Evolutionary conservation across 2,113 vertebrate species (phyloP).

Genomic region (Seriola dumerili): DNA sequence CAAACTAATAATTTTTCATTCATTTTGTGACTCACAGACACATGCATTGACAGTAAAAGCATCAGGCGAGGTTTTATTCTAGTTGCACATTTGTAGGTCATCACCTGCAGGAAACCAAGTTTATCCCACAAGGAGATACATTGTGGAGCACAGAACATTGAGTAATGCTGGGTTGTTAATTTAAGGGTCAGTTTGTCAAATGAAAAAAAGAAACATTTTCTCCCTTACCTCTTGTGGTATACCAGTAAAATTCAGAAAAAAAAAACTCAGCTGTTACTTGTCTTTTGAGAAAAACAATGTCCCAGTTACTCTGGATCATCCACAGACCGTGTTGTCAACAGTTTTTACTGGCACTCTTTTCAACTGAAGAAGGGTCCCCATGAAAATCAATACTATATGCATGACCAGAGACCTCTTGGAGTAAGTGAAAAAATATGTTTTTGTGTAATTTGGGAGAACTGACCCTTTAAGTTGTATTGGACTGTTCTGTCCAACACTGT

Average conservation of each 20-base stretch:
- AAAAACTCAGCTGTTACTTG: background rate
- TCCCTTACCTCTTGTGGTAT: background rate
- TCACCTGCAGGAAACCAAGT: background rate
- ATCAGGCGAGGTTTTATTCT: background rate
- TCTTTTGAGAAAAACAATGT: background rate
- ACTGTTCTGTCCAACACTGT: constrained; percentile 7
- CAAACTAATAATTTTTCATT: background rate
- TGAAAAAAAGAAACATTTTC: background rate
- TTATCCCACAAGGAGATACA: background rate
- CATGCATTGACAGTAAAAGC: background rate
- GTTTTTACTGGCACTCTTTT: constrained; percentile 23
- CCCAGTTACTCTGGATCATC: background rate
- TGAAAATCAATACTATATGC: background rate
- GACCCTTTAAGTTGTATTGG: constrained; percentile 1
- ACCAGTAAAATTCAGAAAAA: background rate
- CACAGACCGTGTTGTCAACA: background rate
- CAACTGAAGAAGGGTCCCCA: background rate
- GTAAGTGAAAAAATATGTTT: background rate
- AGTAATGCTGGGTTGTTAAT: background rate
- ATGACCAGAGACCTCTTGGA: background rate
- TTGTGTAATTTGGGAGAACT: constrained; percentile 29
- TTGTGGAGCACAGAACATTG: background rate
- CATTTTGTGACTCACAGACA: background rate
- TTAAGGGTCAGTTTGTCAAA: background rate
- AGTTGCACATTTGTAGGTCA: background rate